phyloP scores from a whole-genome alignment of 2,797 vertebrate species.

The Melanotaenia trifasciata region DNA sequence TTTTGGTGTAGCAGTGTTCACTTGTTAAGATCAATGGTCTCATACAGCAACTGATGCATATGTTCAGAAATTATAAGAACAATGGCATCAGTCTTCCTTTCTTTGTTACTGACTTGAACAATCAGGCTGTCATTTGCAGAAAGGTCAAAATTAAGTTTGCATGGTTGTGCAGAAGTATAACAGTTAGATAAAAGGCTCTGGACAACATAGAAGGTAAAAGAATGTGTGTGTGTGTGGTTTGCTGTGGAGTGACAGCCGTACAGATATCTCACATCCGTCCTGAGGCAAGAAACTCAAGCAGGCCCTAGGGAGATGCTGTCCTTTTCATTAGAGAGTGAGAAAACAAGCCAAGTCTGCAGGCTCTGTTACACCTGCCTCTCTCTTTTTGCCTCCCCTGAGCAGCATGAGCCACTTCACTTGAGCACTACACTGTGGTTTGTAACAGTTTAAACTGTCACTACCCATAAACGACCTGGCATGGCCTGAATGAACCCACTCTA shows the following conservation, averaged over 20 bases:
- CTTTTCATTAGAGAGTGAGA: conserved; percentile 79
- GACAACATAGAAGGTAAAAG: neutral
- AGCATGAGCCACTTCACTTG: conserved; percentile 62
- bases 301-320: conserved; percentile 80
- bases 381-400: conserved; percentile 23
- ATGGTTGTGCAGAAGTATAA: conserved; percentile 12
- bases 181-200: conserved; percentile 10
- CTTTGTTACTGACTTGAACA: conserved; percentile 24
- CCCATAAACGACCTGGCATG: conserved; percentile 60
- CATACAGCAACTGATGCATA: neutral
- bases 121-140: conserved; percentile 34
- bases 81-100: neutral
- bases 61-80: neutral
- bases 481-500: conserved; percentile 39
- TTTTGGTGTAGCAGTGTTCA: neutral
- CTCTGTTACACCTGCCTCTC: conserved; percentile 74
- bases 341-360: conserved; percentile 75
- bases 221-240: conserved; percentile 44
- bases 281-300: conserved; percentile 82
- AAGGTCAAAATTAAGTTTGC: conserved; percentile 42
- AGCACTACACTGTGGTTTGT: conserved; percentile 77
- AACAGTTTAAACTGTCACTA: conserved; percentile 81
- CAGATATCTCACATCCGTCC: conserved; percentile 82
- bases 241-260: conserved; percentile 78
- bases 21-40: neutral